These are phyloP conservation scores for Spialia ferax DNA, from an alignment of 2,888 invertebrate genomes.

Conservation along the genomic window DNA sequence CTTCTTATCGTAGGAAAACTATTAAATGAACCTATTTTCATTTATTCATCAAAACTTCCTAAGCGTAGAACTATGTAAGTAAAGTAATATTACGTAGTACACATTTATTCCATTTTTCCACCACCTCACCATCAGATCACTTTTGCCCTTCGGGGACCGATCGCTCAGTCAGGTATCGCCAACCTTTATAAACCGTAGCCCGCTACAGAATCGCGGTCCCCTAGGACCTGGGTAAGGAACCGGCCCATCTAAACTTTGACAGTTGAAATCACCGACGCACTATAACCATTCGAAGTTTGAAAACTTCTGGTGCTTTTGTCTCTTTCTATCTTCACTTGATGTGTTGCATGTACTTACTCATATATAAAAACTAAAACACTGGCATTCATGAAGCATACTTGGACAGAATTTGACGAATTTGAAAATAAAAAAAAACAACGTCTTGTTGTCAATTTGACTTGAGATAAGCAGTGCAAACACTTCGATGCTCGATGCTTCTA, in stretches of 20 bases:
- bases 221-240: constrained; percentile 24
- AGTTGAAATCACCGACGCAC: constrained; percentile 32
- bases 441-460: too few species aligned
- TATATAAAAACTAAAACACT: too few species aligned
- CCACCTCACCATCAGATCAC: background rate
- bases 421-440: too few species aligned
- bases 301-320: constrained; percentile 23
- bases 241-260: constrained; percentile 35
- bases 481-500: too few species aligned
- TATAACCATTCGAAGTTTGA: constrained; percentile 6
- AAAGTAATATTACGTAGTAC: too few species aligned
- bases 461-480: too few species aligned
- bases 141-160: constrained; percentile 22
- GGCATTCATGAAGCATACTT: too few species aligned
- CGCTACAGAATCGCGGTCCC: constrained; percentile 12
- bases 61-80: too few species aligned
- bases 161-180: constrained; percentile 32
- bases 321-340: constrained; percentile 9
- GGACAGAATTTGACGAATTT: too few species aligned
- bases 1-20: too few species aligned
- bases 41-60: background rate
- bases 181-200: constrained; percentile 33
- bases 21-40: too few species aligned
- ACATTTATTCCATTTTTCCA: background rate
- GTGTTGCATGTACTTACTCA: background rate